Evolutionary conservation across 2,888 invertebrate species (phyloP), one percentile per base, ranked within the genome.

Genomic region (Tetheella fluctuosa): DNA sequence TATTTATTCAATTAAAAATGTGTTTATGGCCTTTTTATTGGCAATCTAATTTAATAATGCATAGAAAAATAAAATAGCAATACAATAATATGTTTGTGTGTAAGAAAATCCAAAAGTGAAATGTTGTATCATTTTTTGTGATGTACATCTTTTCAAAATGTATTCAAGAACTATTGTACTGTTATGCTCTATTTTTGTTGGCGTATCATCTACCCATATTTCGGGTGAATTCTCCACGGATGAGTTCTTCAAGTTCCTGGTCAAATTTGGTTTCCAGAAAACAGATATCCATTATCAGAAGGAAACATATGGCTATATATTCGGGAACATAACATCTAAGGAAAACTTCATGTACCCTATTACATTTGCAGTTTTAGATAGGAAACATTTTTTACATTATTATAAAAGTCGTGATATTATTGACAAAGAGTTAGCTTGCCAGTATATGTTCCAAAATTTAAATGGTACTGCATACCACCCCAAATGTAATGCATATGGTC

Each of bases 241-340:
- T 64, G 96, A 97, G 56, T 97, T 97, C 88, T 98, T 98, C 85
- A 96, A 97, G 88, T 98, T 99, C 89, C 93, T 99, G 59, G 95
- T 97, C 23, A 99, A 99, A 88, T 99, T 99, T 89, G 99, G 99
- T 62, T 98, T 99, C 85, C 99, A 99, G 91, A 98, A 98, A 90
- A 98, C 99, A 15, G 97, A 98, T 86, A 94, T 96, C 53, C 96
- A 97, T 85, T 95, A 96, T 73, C 95, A 96, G 77, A 96, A 96
- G 74, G 96, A 97, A 80, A 97, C 98, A 69, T 96, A 97, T 88
- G 99, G 99, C 56, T 99, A 97, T 88, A 98, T 99, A 76, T 99
- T 98, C 85, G 99, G 99, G 15, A 99, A 99, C 86, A 95, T 99
- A 55, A 98, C 98, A 28, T 95, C 97, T 0, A 94, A 92, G 68